Evolutionary conservation across 2,888 invertebrate species (phyloP).

Genomic region (Agrotis exclamationis): DNA sequence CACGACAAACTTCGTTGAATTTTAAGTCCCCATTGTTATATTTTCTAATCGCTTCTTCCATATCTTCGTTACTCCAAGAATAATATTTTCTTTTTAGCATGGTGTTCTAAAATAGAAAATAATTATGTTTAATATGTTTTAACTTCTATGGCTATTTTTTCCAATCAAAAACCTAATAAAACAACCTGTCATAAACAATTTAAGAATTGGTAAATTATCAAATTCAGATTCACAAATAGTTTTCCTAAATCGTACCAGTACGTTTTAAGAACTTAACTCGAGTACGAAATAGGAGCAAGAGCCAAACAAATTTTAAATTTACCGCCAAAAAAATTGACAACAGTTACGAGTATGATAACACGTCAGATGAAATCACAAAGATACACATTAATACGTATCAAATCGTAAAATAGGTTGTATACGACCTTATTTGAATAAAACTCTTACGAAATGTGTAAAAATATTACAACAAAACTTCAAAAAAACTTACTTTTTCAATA

Average conservation of each 20-base stretch:
- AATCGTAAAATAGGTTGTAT: constrained; percentile 7
- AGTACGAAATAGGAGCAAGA: constrained; percentile 9
- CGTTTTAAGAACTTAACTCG: constrained; percentile 3
- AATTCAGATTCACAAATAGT: constrained; percentile 2
- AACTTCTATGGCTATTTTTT: constrained; percentile 4
- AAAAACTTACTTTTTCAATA: background rate
- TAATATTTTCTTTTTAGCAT: no score
- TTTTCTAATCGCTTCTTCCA: no score
- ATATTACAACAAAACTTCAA: background rate
- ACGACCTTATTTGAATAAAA: constrained; percentile 11
- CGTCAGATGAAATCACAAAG: constrained; percentile 4
- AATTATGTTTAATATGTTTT: constrained; percentile 8
- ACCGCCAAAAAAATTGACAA: constrained; percentile 21
- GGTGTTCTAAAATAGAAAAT: background rate
- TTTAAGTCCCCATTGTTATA: no score
- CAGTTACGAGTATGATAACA: constrained; percentile 12
- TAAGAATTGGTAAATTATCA: constrained; percentile 11
- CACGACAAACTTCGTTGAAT: no score
- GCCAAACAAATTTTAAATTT: constrained; percentile 13
- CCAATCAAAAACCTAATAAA: constrained; percentile 9
- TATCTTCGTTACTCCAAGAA: no score
- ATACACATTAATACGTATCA: constrained; percentile 8
- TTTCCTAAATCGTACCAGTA: constrained; percentile 3
- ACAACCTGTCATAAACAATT: constrained; percentile 8
- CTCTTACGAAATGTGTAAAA: constrained; percentile 13